Percentiles rank a stretch among this genome's conserved stretches.
Conservation (phyloP, 2,113 vertebrate species). For the Phainopepla nitens region DNA sequence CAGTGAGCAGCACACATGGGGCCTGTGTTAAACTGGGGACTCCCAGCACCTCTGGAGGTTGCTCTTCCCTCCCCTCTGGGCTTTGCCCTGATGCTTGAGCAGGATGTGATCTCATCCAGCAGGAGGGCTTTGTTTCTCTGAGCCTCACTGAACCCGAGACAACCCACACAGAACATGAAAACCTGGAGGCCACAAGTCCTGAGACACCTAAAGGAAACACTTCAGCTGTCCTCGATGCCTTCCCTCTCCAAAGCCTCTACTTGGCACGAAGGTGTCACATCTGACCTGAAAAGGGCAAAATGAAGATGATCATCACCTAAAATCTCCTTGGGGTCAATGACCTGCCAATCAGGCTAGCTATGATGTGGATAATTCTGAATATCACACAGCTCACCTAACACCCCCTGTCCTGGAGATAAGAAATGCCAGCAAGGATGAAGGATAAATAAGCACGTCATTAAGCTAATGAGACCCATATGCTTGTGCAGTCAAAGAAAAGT, state of each 20-base stretch:
- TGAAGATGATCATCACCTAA: not conserved
- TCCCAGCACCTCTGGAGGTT: not conserved
- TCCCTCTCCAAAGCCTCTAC: not conserved
- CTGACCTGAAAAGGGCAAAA: not conserved
- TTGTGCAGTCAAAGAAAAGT: not conserved
- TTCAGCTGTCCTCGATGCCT: not conserved
- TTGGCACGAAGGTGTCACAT: not conserved
- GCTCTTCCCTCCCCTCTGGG: not conserved
- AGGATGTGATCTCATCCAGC: not conserved
- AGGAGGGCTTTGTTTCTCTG: not conserved
- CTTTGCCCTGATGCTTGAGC: not conserved
- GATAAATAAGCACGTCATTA: not conserved
- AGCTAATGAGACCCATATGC: slow-evolving; percentile 41
- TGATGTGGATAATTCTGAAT: not conserved
- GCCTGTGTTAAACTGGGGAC: not conserved
- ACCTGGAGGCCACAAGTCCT: not conserved
- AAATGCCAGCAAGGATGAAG: not conserved
- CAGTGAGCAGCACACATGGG: not conserved
- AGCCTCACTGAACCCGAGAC: not conserved
- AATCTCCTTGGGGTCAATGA: not conserved
- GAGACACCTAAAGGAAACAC: not conserved
- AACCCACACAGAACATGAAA: not conserved
- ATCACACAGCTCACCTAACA: not conserved
- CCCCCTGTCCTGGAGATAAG: not conserved
- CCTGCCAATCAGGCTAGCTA: not conserved